These are phyloP conservation scores for Pocillopora damicornis DNA, from an alignment of 64 coral and sea anemone genomes.

Conservation along the genomic window DNA sequence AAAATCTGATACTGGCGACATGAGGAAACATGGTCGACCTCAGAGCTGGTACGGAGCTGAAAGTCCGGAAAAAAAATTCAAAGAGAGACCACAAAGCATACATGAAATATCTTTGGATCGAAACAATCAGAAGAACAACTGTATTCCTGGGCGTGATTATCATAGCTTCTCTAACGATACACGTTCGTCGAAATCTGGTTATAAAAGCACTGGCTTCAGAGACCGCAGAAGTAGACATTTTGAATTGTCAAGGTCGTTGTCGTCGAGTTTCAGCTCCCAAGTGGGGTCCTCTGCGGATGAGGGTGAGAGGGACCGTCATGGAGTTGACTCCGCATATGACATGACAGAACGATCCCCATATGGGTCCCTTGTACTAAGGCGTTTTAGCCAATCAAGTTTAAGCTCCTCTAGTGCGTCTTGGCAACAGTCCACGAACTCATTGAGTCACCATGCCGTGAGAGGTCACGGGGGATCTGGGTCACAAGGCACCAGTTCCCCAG, in stretches of 20 bases:
- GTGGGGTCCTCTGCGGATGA: constrained; percentile 76
- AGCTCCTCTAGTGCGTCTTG: constrained; percentile 91
- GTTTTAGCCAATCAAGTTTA: constrained; percentile 92
- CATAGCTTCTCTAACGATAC: constrained; percentile 7
- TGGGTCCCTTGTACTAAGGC: constrained; percentile 33
- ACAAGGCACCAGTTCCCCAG: background rate
- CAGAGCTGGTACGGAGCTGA: constrained; percentile 72
- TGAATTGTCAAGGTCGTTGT: constrained; percentile 63
- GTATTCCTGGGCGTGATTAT: background rate
- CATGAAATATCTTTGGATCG: constrained; percentile 55
- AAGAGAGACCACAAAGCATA: constrained; percentile 60
- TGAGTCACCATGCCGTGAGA: constrained; percentile 53
- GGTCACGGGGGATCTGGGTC: constrained; percentile 28
- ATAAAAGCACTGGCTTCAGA: constrained; percentile 12
- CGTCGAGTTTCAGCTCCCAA: constrained; percentile 82
- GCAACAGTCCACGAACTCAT: constrained; percentile 66
- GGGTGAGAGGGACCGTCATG: constrained; percentile 68
- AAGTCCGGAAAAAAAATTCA: constrained; percentile 17
- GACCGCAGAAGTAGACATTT: constrained; percentile 35
- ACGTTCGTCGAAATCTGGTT: background rate
- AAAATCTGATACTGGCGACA: background rate
- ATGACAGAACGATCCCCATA: constrained; percentile 80
- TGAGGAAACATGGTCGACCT: constrained; percentile 35
- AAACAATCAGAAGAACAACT: background rate
- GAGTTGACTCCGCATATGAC: constrained; percentile 91